phyloP scores from a whole-genome alignment of 2,113 vertebrate species.

The Clarias magur region DNA sequence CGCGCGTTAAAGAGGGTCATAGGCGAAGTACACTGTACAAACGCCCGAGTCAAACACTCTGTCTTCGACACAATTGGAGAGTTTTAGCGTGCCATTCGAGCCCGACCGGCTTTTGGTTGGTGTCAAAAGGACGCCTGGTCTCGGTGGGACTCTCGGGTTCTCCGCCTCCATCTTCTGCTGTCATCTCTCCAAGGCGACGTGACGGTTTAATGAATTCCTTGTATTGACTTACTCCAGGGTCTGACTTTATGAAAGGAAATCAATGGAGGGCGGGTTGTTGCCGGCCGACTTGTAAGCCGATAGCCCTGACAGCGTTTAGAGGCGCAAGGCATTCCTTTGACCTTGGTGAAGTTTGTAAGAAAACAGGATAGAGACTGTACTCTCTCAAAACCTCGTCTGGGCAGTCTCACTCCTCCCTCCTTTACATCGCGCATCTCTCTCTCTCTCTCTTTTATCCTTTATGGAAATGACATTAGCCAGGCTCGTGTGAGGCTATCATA shows the following conservation, averaged over 20 bases:
- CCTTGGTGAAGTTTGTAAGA: slow-evolving; percentile 34
- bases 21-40: background rate
- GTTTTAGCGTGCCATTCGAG: slow-evolving; percentile 35
- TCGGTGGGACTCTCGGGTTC: slow-evolving; percentile 43
- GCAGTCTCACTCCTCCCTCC: background rate
- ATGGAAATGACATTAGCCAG: slow-evolving; percentile 3
- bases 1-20: slow-evolving; percentile 13
- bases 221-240: slow-evolving; percentile 54
- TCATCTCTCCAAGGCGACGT: slow-evolving; percentile 44
- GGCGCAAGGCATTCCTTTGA: slow-evolving; percentile 22
- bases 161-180: slow-evolving; percentile 29
- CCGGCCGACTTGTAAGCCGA: slow-evolving; percentile 42
- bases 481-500: background rate
- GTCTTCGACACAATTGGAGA: slow-evolving; percentile 36
- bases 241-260: slow-evolving; percentile 54
- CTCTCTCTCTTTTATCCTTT: background rate
- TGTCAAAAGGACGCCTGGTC: slow-evolving; percentile 29
- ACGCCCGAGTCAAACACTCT: slow-evolving; percentile 32
- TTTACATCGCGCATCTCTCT: background rate
- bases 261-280: slow-evolving; percentile 50
- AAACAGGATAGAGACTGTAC: slow-evolving; percentile 25
- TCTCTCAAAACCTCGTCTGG: background rate
- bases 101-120: background rate
- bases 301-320: slow-evolving; percentile 23
- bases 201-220: slow-evolving; percentile 57